Percentiles rank a stretch among this genome's conserved stretches.
These are phyloP conservation scores for Paramormyrops kingsleyae DNA, from an alignment of 2,113 vertebrate species.

Conservation along the genomic window DNA sequence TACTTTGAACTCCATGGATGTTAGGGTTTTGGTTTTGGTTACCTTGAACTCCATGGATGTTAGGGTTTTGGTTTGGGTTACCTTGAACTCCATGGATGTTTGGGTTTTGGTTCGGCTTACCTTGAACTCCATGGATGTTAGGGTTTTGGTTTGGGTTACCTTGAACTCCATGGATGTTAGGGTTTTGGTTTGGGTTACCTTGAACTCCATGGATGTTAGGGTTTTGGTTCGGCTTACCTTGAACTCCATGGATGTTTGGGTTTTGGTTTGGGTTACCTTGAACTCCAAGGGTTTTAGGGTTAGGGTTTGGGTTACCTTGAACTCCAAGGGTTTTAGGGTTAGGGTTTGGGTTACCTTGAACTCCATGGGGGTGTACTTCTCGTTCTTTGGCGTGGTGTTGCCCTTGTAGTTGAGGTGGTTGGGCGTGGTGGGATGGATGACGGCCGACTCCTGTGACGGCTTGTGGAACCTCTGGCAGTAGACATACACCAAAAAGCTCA, in stretches of 20 bases:
- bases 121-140: constrained; percentile 90
- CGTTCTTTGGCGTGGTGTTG: constrained; percentile 93
- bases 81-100: too few species aligned
- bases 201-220: too few species aligned
- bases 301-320: too few species aligned
- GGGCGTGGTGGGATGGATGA: constrained; percentile 92
- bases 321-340: too few species aligned
- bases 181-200: not conserved
- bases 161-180: too few species aligned
- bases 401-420: constrained; percentile 98
- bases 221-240: too few species aligned
- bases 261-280: constrained; percentile 65
- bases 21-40: too few species aligned
- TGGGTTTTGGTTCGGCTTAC: constrained; percentile 45
- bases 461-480: constrained; percentile 90
- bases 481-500: constrained; percentile 88
- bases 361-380: constrained; percentile 98
- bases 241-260: too few species aligned
- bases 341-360: constrained; percentile 78
- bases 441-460: constrained; percentile 88
- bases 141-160: too few species aligned
- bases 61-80: too few species aligned
- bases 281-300: constrained; percentile 81
- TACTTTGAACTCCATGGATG: too few species aligned
- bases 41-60: constrained; percentile 98